Base-by-base conservation (phyloP, 2,113 vertebrate species). In the Motacilla tschutschensis region DNA sequence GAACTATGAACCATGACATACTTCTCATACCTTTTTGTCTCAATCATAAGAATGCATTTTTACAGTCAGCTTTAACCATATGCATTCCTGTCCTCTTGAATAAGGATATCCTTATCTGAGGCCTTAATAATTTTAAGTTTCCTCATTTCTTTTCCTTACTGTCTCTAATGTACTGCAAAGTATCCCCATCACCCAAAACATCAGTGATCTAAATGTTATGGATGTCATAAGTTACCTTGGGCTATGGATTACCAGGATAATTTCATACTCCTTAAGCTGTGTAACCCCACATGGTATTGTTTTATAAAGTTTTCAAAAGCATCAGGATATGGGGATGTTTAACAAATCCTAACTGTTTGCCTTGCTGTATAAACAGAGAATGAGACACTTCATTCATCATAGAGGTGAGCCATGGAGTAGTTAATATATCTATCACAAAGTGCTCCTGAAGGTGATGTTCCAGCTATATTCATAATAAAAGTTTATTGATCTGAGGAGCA, bases 1-100 rank as follows among this genome's bases (percentile, higher is more conserved):
- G 64, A 93, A 28, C 46, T 85, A 36, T 57, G 69, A 92, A 89
- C 87, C 90, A 58, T 50, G 41, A 38, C 83, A 66, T 89, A 78
- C 78, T 85, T 74, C 57, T 84, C 70, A 79, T 90, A 72, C 57
- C 58, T 33, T 53, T 94, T 89, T 92, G 54, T 18, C 38, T 75
- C 58, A 76, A 8, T 78, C 57, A 41, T 76, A 71, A 59, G n/a
- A 84, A 77, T 36, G 24, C 33, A 17, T 79, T 88, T 90, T 60
- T 88, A 43, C 26, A 50, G 35, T 63, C 62, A 74, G 24, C 75
- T 84, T 90, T 84, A 85, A 69, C 44, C 21, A 62, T 85, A 40
- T 78, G 14, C 48, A 54, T 89, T 73, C 53, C 36, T 71, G 33
- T 48, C 55, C 17, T 63, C 31, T 88, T 59, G 10, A 70, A 57